Evolutionary conservation across 2,797 vertebrate genomes (phyloP), one percentile per base, ranked within the genome.

Genomic region (Eulemur mongoz): DNA sequence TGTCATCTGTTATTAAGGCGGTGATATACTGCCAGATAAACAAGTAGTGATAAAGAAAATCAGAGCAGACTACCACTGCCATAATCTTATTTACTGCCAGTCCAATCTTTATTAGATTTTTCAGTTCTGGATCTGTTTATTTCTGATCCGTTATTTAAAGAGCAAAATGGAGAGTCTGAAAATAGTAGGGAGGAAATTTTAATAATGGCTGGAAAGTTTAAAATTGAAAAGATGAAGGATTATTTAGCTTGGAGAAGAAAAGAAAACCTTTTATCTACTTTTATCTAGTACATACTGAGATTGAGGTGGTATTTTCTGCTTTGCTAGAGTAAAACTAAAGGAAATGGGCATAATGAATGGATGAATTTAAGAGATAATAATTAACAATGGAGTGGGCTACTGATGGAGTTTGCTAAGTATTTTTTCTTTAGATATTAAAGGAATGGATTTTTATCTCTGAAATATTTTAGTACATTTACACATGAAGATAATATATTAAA

Each of bases 151-250:
- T 93, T 70, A 72, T 45, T 94, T 78, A 89, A 50, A 78, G 40
- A 91, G 2, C 17, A 83, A 87, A 54, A 38, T 67, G 7, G 76
- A 84, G 43, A 91, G 50, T 69, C 69, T 86, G 27, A 92, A 96
- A 95, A 65, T 80, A 82, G 52, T 80, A 48, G 48, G 79, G 35
- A 90, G 50, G 61, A 70, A 86, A 88, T 89, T 90, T 50, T 88
- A 80, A 45, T 70, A 94, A 76, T 84, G 87, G 78, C 17, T n/a
- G n/a, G 65, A 96, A 87, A 35, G 11, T 70, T 95, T 95, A 87
- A 81, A 81, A 65, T 84, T 5, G 48, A 80, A 67, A 63, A 65
- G 14, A 82, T 43, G 35, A 72, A 91, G 9, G 32, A 20, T 76
- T 91, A 20, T 88, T 85, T 93, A 48, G 23, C 20, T 61, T 84